Percentiles rank a stretch among this genome's conserved stretches.
These are phyloP conservation scores for Manis javanica DNA, from an alignment of 2,797 vertebrate genomes.

Conservation along the genomic window DNA sequence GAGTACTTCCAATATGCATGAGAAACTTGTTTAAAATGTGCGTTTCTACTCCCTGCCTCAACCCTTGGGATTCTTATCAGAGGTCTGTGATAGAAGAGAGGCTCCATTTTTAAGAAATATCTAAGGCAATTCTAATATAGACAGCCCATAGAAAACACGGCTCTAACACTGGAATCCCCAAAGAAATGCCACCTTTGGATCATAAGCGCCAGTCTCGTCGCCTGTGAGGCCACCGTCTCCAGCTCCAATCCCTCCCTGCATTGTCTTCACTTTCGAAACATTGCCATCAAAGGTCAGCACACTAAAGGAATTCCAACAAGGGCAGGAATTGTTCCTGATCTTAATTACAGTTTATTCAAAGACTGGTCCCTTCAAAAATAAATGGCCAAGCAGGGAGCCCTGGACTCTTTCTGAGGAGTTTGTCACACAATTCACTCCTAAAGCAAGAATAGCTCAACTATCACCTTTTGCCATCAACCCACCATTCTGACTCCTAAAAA, in stretches of 20 bases:
- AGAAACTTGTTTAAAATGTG: background rate
- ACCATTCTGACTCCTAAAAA: background rate
- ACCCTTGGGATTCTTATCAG: background rate
- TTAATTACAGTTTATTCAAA: background rate
- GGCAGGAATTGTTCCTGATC: background rate
- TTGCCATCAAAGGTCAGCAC: background rate
- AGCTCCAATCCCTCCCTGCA: background rate
- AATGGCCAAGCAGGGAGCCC: background rate
- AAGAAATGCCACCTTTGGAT: background rate
- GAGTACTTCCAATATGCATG: background rate
- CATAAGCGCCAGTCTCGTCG: background rate
- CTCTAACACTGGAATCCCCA: background rate
- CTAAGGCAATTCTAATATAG: background rate
- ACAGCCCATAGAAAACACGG: background rate
- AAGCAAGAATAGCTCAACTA: background rate
- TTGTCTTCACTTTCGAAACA: background rate
- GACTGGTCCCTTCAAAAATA: slow-evolving; percentile 1
- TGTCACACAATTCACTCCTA: background rate
- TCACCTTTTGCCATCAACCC: background rate
- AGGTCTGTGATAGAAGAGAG: background rate
- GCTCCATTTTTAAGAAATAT: background rate
- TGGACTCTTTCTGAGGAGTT: background rate
- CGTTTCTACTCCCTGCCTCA: background rate
- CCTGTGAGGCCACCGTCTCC: background rate
- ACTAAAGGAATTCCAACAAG: background rate